A percentile compares a stretch with the other conserved stretches of the same genome.
These are phyloP conservation scores for Meandrusa payeni DNA, from an alignment of 2,888 invertebrate genomes.

Conservation along the genomic window DNA sequence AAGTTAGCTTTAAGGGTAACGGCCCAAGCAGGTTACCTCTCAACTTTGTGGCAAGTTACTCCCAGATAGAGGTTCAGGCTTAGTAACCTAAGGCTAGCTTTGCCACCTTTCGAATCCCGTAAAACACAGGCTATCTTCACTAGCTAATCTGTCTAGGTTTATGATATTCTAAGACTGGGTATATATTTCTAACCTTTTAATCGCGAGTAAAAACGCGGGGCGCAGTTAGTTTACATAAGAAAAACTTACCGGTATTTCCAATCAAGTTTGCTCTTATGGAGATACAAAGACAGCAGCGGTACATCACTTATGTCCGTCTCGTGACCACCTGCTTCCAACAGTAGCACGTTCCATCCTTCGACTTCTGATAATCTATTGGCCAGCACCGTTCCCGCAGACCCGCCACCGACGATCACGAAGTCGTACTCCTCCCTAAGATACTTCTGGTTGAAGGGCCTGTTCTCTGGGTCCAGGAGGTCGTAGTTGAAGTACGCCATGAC, in stretches of 20 bases:
- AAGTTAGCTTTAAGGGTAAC: too few species aligned
- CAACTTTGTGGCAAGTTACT: too few species aligned
- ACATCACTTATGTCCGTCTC: conserved; percentile 94
- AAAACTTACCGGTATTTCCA: conserved; percentile 90
- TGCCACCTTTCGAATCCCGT: too few species aligned
- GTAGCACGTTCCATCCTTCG: conserved; percentile 87
- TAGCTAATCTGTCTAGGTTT: too few species aligned
- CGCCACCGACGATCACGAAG: conserved; percentile 91
- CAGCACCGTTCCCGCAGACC: conserved; percentile 91
- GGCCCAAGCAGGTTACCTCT: too few species aligned
- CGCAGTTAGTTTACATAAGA: too few species aligned
- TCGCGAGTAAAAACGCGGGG: too few species aligned
- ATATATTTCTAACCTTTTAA: too few species aligned
- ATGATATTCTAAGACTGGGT: too few species aligned
- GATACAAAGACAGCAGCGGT: conserved; percentile 90
- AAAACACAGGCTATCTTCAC: too few species aligned
- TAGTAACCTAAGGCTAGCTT: too few species aligned
- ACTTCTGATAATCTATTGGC: conserved; percentile 90
- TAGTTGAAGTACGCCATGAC: conserved; percentile 91
- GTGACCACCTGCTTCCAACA: conserved; percentile 92
- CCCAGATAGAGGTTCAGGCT: too few species aligned
- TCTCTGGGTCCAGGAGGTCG: conserved; percentile 92
- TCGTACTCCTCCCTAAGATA: conserved; percentile 87
- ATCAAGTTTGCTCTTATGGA: conserved; percentile 94
- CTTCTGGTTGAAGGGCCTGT: conserved; percentile 86